Evolutionary conservation across 2,888 invertebrate genomes (phyloP).

Genomic region (Spisula solida): DNA sequence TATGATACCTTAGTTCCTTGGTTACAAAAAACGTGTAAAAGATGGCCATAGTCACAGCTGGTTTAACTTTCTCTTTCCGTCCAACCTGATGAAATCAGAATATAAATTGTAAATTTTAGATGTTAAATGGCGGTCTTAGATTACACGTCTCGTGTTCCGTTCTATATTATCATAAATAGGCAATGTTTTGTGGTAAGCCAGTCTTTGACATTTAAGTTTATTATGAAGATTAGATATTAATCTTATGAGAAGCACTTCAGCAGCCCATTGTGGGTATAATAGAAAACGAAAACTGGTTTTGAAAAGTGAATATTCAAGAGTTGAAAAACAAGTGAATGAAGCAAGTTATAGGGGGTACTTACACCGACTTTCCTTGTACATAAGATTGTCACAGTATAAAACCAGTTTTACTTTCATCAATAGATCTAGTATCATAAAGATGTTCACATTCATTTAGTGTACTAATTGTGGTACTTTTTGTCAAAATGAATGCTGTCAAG

Average conservation of each 20-base stretch:
- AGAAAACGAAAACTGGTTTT: slow-evolving; percentile 50
- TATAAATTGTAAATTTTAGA: slow-evolving; percentile 36
- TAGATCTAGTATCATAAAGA: no score
- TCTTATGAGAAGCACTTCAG: slow-evolving; percentile 33
- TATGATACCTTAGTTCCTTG: neutral
- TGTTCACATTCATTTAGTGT: no score
- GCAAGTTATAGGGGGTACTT: no score
- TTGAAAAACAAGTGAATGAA: slow-evolving; percentile 38
- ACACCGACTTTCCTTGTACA: no score
- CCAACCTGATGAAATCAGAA: slow-evolving; percentile 21
- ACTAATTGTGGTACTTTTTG: no score
- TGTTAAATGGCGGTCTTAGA: slow-evolving; percentile 33
- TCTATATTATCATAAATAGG: slow-evolving; percentile 43
- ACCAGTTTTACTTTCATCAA: no score
- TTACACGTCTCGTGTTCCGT: slow-evolving; percentile 45
- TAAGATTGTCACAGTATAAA: no score
- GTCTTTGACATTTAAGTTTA: slow-evolving; percentile 39
- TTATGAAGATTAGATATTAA: slow-evolving; percentile 52
- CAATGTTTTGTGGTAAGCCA: slow-evolving; percentile 33
- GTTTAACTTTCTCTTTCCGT: slow-evolving; percentile 44
- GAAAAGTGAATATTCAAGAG: slow-evolving; percentile 41
- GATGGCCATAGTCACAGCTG: slow-evolving; percentile 32
- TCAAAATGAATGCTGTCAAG: no score
- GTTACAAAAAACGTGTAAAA: neutral
- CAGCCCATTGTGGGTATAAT: slow-evolving; percentile 31